A percentile compares a stretch with the other conserved stretches of the same genome.
These are phyloP conservation scores for Takifugu flavidus DNA, from an alignment of 2,113 vertebrate genomes.

Conservation along the genomic window DNA sequence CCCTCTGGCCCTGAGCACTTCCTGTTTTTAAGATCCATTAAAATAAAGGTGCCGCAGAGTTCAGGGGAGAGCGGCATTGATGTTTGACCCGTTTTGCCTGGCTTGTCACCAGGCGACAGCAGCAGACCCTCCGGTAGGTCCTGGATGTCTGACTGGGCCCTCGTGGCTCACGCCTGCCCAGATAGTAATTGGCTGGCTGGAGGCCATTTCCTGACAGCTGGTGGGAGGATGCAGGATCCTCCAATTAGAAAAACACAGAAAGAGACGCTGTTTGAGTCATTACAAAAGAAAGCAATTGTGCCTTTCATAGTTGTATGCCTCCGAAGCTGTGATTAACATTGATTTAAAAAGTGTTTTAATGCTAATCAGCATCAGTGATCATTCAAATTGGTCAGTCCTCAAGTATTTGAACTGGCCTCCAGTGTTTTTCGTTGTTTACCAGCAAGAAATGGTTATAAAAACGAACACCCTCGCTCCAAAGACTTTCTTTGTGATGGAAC, in stretches of 20 bases:
- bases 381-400: too few relatives aligned
- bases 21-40: conserved; percentile 54
- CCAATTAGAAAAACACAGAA: conserved; percentile 44
- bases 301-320: conserved; percentile 25
- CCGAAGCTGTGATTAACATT: background rate
- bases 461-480: too few relatives aligned
- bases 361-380: too few relatives aligned
- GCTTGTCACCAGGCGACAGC: conserved; percentile 28
- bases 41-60: conserved; percentile 8
- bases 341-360: too few relatives aligned
- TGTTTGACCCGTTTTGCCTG: conserved; percentile 55
- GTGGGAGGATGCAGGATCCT: conserved; percentile 51
- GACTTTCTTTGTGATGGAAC: background rate
- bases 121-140: conserved; percentile 38
- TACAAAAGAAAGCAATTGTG: conserved; percentile 19
- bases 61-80: background rate
- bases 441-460: too few relatives aligned
- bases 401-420: too few relatives aligned
- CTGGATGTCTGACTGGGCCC: conserved; percentile 43
- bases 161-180: conserved; percentile 32
- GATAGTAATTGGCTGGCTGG: conserved; percentile 62
- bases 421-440: too few relatives aligned
- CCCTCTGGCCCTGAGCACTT: conserved; percentile 34
- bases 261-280: conserved; percentile 27
- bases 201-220: conserved; percentile 57